Evolutionary conservation across 2,113 vertebrate species (phyloP).

Genomic region (Apaloderma vittatum): DNA sequence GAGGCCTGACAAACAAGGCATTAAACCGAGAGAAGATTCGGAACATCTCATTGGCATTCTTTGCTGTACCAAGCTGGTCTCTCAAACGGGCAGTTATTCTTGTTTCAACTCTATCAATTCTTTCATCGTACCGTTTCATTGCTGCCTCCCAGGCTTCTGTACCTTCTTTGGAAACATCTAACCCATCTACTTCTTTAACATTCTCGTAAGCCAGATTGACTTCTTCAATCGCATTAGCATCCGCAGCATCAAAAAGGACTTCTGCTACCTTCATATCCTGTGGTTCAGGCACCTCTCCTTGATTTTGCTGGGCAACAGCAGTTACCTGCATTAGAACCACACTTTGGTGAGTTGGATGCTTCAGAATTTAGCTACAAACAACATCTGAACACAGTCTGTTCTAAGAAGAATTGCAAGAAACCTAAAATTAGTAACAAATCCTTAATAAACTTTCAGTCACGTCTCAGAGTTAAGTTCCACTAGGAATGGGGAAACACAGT

Average conservation of each 20-base stretch:
- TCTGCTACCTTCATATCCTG: constrained; percentile 96
- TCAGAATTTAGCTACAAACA: background rate
- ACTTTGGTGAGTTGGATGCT: background rate
- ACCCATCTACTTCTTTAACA: constrained; percentile 96
- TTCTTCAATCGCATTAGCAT: constrained; percentile 97
- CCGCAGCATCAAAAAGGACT: constrained; percentile 96
- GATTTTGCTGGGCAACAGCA: constrained; percentile 92
- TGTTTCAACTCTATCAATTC: constrained; percentile 97
- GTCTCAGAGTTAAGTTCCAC: background rate
- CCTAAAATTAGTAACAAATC: background rate
- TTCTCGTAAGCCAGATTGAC: constrained; percentile 99
- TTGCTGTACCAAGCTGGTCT: constrained; percentile 96
- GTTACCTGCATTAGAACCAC: constrained; percentile 84
- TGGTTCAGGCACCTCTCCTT: constrained; percentile 92
- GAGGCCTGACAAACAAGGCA: constrained; percentile 95
- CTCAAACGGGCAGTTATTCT: constrained; percentile 96
- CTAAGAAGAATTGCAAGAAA: background rate
- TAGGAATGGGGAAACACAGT: background rate
- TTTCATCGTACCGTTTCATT: constrained; percentile 96
- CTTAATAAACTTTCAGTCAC: background rate
- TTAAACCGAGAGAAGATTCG: constrained; percentile 98
- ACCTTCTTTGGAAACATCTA: constrained; percentile 98
- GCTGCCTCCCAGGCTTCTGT: constrained; percentile 98
- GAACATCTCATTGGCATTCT: constrained; percentile 99
- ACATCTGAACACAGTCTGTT: background rate